phyloP scores from a whole-genome alignment of 2,888 invertebrate genomes.

The Alsophila aescularia region DNA sequence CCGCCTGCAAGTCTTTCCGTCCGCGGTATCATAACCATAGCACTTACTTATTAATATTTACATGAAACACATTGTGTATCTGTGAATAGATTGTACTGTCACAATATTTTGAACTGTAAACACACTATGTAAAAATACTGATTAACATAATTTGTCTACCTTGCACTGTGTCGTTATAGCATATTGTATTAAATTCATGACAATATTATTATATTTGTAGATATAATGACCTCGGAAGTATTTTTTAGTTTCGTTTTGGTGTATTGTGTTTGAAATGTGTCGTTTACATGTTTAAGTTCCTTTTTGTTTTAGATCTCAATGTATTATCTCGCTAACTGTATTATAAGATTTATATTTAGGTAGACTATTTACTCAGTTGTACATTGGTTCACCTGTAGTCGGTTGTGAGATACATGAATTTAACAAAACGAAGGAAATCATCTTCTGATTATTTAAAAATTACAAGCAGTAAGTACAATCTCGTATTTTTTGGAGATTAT shows the following conservation, averaged over 20 bases:
- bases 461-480: constrained; percentile 32
- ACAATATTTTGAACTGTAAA: neutral
- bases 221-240: constrained; percentile 38
- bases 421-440: constrained; percentile 24
- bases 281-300: constrained; percentile 62
- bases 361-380: constrained; percentile 36
- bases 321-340: constrained; percentile 65
- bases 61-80: neutral
- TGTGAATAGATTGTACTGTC: neutral
- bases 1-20: constrained; percentile 6
- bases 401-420: constrained; percentile 56
- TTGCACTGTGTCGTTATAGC: constrained; percentile 22
- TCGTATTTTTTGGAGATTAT: constrained; percentile 25
- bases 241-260: constrained; percentile 45
- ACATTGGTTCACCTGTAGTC: constrained; percentile 43
- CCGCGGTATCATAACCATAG: constrained; percentile 3
- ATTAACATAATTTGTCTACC: neutral
- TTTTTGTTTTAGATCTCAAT: constrained; percentile 73
- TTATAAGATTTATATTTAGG: constrained; percentile 20
- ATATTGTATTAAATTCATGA: constrained; percentile 68
- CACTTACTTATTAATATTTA: neutral
- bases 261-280: constrained; percentile 50
- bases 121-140: neutral
- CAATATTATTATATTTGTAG: constrained; percentile 67
- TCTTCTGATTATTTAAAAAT: constrained; percentile 15